Percentiles rank a stretch among this genome's conserved stretches.
These are phyloP conservation scores for Drosophila basisetae DNA, from an alignment of 2,888 invertebrate genomes.

Conservation along the genomic window DNA sequence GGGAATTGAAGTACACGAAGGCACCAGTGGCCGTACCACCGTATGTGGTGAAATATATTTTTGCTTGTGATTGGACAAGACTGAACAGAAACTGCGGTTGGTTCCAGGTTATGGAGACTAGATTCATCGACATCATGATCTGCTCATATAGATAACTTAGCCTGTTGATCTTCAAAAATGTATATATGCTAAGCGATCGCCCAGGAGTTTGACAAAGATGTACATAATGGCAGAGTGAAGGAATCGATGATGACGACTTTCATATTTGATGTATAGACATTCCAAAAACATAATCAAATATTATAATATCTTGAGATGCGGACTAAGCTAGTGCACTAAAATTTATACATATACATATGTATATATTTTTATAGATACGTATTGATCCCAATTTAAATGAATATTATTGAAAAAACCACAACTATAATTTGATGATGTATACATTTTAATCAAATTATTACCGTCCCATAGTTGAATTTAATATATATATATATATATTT, in stretches of 20 bases:
- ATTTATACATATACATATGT: background rate
- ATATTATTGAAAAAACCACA: background rate
- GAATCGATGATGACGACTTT: background rate
- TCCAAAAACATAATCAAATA: background rate
- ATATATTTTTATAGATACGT: conserved; percentile 3
- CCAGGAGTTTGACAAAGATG: background rate
- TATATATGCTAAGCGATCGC: background rate
- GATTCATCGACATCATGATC: background rate
- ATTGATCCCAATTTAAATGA: conserved; percentile 2
- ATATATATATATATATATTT: background rate
- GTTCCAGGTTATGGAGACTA: background rate
- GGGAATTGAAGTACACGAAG: background rate
- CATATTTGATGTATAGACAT: background rate
- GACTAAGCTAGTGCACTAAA: background rate
- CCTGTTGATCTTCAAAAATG: background rate
- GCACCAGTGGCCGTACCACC: background rate
- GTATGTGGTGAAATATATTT: background rate
- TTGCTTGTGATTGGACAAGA: background rate
- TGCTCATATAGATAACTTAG: background rate
- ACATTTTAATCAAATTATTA: background rate
- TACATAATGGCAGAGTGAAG: background rate
- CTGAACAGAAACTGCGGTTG: background rate
- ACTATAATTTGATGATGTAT: background rate
- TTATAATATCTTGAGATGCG: background rate
- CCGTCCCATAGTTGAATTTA: background rate